Evolutionary conservation across 1,140 invertebrate species (phyloP), one percentile per base, ranked within the genome.

Genomic region (Cyclina sinensis): DNA sequence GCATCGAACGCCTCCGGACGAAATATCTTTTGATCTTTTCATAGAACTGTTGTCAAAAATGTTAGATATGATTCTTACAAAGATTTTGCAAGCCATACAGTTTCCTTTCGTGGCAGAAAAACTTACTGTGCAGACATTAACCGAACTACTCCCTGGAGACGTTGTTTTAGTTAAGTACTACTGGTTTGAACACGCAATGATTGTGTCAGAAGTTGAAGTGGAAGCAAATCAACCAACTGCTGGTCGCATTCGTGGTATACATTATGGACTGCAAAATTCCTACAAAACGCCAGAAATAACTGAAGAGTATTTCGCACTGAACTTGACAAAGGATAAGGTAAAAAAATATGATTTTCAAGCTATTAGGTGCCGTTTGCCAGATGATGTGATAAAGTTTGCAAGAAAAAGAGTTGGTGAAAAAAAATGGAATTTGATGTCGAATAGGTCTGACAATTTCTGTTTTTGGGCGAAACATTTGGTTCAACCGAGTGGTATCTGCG

Each of bases 401-500:
- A 70, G 62, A 39, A 54, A 37, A 43, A 43, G 82, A 35, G 48
- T 84, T 74, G 68, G 82, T 0, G 82, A 84, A 37, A 51, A 14
- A 24, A 84, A 84, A 46, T 84, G 82, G 82, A 4, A 14, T 39
- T 21, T 43, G 32, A 5, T n/a, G 11, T 32, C 27, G 0, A 84
- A 84, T 54, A 27, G 82, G n/a, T 84, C 82, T 21, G 82, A 73
- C 48, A 46, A 84, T 57, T 37, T 84, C 5, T 84, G 82, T 39
- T 84, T 30, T 65, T 84, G 82, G 82, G 82, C 82, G 24, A 84
- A 84, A 46, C 24, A 51, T 27, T 21, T 57, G 32, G 4, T 51
- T 5, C 2, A 0, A 39, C 46, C 68, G 18, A 46, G 39, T 5
- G 39, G 12, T 16, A 0, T 32, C 16, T 43, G 68, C 24, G 82